These are phyloP conservation scores for Poecilia gillii DNA, from an alignment of 2,797 vertebrate species.

Conservation along the genomic window DNA sequence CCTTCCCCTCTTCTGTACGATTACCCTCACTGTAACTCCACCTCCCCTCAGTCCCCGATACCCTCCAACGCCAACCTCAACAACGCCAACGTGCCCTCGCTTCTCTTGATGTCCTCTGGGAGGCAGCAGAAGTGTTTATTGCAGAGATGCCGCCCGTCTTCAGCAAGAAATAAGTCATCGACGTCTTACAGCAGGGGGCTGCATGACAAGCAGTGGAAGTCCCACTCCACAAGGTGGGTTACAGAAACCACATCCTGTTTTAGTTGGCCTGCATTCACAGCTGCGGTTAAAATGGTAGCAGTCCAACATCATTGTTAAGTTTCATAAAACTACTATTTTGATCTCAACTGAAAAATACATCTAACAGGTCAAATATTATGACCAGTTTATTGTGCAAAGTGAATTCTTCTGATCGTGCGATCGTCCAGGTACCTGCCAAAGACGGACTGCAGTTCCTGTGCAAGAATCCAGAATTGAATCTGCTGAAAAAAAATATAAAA, in stretches of 20 bases:
- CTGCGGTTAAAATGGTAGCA: background rate
- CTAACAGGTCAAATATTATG: too few species aligned
- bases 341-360: too few species aligned
- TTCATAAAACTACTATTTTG: too few species aligned
- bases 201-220: conserved; percentile 81
- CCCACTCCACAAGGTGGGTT: conserved; percentile 87
- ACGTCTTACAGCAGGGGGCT: conserved; percentile 75
- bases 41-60: conserved; percentile 84
- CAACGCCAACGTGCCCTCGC: conserved; percentile 93
- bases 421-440: background rate
- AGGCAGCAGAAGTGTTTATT: conserved; percentile 74
- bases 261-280: background rate
- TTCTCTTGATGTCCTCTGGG: conserved; percentile 76
- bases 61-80: conserved; percentile 97
- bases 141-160: conserved; percentile 61
- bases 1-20: conserved; percentile 81
- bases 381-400: too few species aligned
- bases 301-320: background rate
- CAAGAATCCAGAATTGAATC: background rate
- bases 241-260: background rate
- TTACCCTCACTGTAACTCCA: conserved; percentile 80
- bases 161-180: conserved; percentile 79
- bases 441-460: background rate
- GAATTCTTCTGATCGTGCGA: too few species aligned
- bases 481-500: background rate